These are phyloP conservation scores for Drosophila tripunctata DNA, from an alignment of 2,888 invertebrate species.

Conservation along the genomic window DNA sequence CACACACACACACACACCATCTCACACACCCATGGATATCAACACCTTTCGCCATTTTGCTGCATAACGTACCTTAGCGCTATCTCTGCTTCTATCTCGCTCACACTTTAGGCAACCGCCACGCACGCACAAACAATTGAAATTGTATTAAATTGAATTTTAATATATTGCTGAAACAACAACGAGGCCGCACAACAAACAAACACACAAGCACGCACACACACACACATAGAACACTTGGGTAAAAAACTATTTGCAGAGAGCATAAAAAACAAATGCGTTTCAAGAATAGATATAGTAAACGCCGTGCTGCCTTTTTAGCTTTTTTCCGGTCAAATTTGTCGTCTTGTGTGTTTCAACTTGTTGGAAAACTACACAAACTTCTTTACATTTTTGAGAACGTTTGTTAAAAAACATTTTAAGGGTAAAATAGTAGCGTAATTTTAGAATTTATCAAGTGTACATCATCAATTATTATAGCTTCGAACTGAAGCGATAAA, in stretches of 20 bases:
- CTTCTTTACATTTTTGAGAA: too few species aligned
- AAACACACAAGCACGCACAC: slow-evolving; percentile 23
- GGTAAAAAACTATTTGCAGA: slow-evolving; percentile 34
- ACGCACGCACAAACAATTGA: slow-evolving; percentile 74
- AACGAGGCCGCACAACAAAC: slow-evolving; percentile 29
- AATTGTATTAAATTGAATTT: slow-evolving; percentile 78
- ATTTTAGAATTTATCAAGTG: too few species aligned
- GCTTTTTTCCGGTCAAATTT: too few species aligned
- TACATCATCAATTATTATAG: too few species aligned
- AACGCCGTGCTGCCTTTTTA: too few species aligned
- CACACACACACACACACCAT: slow-evolving; percentile 4
- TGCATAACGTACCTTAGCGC: slow-evolving; percentile 20
- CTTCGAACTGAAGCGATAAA: too few species aligned
- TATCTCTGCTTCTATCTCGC: slow-evolving; percentile 4
- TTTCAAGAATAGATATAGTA: neutral
- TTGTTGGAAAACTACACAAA: too few species aligned
- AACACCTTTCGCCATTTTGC: slow-evolving; percentile 58
- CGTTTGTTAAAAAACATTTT: too few species aligned
- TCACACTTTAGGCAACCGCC: slow-evolving; percentile 19
- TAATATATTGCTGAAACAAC: slow-evolving; percentile 64
- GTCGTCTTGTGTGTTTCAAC: too few species aligned
- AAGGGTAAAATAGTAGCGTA: too few species aligned
- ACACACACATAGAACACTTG: neutral
- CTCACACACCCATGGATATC: slow-evolving; percentile 23
- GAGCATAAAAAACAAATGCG: slow-evolving; percentile 15